Percentiles rank a stretch among this genome's conserved stretches.
Conservation (phyloP, 2,797 vertebrate species). For the Pyrocephalus nanus region DNA sequence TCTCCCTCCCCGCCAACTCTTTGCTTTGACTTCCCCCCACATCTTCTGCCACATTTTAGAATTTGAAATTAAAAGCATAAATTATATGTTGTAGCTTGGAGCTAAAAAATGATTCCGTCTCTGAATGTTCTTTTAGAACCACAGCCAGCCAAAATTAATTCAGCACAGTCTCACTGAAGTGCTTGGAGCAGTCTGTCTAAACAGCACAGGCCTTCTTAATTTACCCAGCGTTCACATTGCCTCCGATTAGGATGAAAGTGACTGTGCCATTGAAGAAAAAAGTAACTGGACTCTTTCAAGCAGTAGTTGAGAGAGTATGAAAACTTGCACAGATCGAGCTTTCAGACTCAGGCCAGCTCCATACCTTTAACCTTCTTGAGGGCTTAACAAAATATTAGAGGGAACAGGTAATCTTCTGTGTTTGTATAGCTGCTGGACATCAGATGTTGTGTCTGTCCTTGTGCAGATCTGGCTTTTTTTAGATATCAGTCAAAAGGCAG, state of each 20-base stretch:
- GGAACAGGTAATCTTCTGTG: background rate
- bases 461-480: background rate
- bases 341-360: background rate
- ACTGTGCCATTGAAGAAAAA: constrained; percentile 2
- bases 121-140: constrained; percentile 63
- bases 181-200: constrained; percentile 62
- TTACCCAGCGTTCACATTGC: background rate
- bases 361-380: background rate
- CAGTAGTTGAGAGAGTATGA: background rate
- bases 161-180: constrained; percentile 38
- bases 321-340: background rate
- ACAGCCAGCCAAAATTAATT: constrained; percentile 61
- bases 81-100: constrained; percentile 54
- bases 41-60: constrained; percentile 27
- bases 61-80: constrained; percentile 73
- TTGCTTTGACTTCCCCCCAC: background rate
- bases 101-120: constrained; percentile 51
- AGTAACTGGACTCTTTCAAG: constrained; percentile 6
- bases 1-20: accelerated
- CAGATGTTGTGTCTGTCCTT: background rate
- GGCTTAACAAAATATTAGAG: background rate
- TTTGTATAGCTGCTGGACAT: background rate
- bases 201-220: constrained; percentile 63
- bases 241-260: constrained; percentile 35
- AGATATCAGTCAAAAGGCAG: background rate